Evolutionary conservation across 2,113 vertebrate genomes (phyloP).

Genomic region (Tapirus terrestris): DNA sequence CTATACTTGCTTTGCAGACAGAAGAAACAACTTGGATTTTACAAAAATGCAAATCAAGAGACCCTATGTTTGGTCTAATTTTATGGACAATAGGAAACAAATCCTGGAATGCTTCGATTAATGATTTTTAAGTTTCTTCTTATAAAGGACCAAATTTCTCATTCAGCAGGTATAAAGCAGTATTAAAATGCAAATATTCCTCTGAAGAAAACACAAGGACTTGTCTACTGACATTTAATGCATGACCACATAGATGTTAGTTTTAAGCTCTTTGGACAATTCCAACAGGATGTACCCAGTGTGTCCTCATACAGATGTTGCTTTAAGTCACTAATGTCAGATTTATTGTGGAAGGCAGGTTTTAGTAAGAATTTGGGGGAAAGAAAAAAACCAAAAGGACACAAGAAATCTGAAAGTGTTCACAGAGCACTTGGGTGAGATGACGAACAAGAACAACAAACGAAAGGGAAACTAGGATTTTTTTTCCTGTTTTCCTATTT

Average conservation of each 20-base stretch:
- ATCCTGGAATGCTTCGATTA: neutral
- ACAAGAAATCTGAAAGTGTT: neutral
- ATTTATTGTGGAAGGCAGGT: neutral
- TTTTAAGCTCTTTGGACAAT: neutral
- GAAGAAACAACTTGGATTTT: neutral
- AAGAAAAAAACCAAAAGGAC: neutral
- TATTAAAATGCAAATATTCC: conserved; percentile 15
- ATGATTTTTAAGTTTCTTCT: neutral
- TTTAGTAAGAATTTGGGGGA: neutral
- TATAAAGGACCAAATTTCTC: neutral
- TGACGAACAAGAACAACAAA: neutral
- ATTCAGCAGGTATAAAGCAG: neutral
- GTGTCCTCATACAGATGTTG: neutral
- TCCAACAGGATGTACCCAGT: neutral
- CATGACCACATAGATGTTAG: neutral
- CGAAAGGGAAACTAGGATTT: neutral
- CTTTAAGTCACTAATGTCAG: neutral
- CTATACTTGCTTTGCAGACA: neutral
- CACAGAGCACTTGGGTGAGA: neutral
- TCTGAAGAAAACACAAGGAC: neutral
- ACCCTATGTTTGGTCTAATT: neutral
- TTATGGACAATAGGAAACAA: neutral
- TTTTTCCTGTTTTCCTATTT: neutral
- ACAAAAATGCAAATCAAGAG: neutral
- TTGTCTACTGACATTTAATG: neutral